phyloP scores from a whole-genome alignment of 2,797 vertebrate species.

The Lepus townsendii region DNA sequence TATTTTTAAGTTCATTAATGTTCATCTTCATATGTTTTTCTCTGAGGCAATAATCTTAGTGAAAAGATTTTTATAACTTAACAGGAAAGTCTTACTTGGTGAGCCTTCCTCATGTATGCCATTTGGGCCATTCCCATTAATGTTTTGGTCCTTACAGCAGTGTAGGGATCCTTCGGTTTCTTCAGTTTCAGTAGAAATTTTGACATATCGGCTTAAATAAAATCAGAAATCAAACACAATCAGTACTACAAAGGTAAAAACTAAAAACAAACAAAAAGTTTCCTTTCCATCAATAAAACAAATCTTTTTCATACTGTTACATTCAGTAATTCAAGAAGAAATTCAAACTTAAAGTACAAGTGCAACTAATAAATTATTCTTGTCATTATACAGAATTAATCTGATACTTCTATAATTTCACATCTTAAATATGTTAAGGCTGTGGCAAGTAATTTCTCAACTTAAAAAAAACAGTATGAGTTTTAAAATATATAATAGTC shows the following conservation, averaged over 20 bases:
- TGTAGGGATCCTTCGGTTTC: constrained; percentile 93
- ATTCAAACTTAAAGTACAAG: constrained; percentile 42
- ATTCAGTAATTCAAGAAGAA: constrained; percentile 46
- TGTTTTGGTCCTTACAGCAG: constrained; percentile 93
- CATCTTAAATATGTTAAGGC: background rate
- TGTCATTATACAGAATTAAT: constrained; percentile 33
- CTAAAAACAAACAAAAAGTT: background rate
- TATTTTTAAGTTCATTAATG: constrained; percentile 48
- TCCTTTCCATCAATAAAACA: constrained; percentile 55
- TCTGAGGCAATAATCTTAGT: constrained; percentile 45
- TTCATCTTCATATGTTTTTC: constrained; percentile 25
- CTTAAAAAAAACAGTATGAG: background rate
- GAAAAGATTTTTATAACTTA: constrained; percentile 1
- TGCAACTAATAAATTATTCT: constrained; percentile 40
- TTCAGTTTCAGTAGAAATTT: constrained; percentile 92
- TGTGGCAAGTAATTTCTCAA: constrained; percentile 40
- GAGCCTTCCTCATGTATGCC: constrained; percentile 97
- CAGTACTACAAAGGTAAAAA: constrained; percentile 55
- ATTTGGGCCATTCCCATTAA: constrained; percentile 97
- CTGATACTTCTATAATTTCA: constrained; percentile 38
- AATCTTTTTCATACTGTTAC: constrained; percentile 1
- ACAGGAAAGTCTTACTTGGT: constrained; percentile 93
- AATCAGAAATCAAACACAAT: constrained; percentile 68
- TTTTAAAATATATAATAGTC: too few relatives aligned
- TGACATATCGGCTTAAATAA: constrained; percentile 94